A percentile compares a stretch with the other conserved stretches of the same genome.
Evolutionary conservation across 2,888 invertebrate species (phyloP).

Genomic region (Rhyacophila evoluta): DNA sequence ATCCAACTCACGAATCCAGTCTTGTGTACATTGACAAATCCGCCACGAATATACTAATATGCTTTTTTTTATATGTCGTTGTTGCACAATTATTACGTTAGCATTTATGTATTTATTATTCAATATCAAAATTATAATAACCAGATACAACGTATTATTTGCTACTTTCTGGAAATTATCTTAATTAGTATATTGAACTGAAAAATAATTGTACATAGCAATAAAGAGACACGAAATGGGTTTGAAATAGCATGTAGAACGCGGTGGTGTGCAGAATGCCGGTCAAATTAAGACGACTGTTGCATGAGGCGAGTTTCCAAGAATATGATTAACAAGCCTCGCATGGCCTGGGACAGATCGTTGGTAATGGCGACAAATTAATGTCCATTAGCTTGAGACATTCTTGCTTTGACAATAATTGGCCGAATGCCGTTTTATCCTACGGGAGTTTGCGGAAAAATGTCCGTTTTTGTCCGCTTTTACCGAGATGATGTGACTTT

Average conservation of each 20-base stretch:
- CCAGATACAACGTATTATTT: too few species aligned
- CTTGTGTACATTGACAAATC: too few species aligned
- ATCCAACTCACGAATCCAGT: too few species aligned
- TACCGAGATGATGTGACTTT: neutral
- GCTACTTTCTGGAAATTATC: neutral
- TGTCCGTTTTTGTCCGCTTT: conserved; percentile 26
- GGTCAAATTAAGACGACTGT: conserved; percentile 47
- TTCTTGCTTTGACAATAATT: conserved; percentile 50
- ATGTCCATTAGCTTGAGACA: conserved; percentile 52
- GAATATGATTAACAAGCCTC: conserved; percentile 48
- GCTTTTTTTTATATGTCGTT: too few species aligned
- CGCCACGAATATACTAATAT: too few species aligned
- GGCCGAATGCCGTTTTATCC: conserved; percentile 42
- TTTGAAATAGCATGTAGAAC: neutral
- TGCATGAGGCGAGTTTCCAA: conserved; percentile 47
- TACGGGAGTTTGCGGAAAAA: conserved; percentile 52
- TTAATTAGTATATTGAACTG: neutral
- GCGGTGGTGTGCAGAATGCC: conserved; percentile 44
- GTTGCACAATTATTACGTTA: too few species aligned
- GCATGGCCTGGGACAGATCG: conserved; percentile 41
- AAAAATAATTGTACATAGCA: neutral
- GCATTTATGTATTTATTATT: too few species aligned
- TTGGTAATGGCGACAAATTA: conserved; percentile 52
- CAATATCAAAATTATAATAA: too few species aligned
- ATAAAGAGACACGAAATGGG: neutral